A percentile compares a stretch with the other conserved stretches of the same genome.
phyloP scores from a whole-genome alignment of 2,888 invertebrate genomes.

The Pachliopta kotzebuea region DNA sequence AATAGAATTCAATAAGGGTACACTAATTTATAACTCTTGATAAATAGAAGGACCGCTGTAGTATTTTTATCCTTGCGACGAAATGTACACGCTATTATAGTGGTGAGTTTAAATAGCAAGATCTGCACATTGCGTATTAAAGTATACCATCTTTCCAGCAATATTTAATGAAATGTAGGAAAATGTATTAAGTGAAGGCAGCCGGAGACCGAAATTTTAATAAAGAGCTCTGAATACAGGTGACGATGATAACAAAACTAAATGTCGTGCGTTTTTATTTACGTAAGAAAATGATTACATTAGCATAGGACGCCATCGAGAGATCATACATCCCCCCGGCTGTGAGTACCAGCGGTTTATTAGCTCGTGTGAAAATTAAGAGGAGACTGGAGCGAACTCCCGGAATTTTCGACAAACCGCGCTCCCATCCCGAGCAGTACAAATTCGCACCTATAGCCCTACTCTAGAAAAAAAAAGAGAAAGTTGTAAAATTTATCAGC shows the following conservation, averaged over 20 bases:
- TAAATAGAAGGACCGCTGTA: not conserved
- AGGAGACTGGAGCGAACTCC: conserved; percentile 55
- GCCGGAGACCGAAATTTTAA: no score
- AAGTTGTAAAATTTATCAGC: not conserved
- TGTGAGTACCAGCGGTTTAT: conserved; percentile 55
- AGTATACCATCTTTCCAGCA: no score
- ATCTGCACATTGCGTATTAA: no score
- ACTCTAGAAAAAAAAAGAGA: conserved; percentile 45
- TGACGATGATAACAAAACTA: not conserved
- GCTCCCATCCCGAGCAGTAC: conserved; percentile 67
- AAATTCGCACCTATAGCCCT: conserved; percentile 53
- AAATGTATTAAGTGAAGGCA: no score
- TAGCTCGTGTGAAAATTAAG: conserved; percentile 51
- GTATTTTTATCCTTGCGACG: no score
- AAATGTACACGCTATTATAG: no score
- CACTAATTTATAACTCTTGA: not conserved
- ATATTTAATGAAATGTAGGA: no score
- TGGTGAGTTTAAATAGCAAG: no score
- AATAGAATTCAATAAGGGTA: not conserved
- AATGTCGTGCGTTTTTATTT: not conserved
- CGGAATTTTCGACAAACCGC: conserved; percentile 47
- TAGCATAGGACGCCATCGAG: conserved; percentile 56
- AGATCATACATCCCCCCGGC: conserved; percentile 68
- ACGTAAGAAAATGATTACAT: conserved; percentile 37
- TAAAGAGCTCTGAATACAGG: no score